A percentile compares a stretch with the other conserved stretches of the same genome.
Evolutionary conservation across 2,113 vertebrate species (phyloP).

Genomic region (Lagopus leucura): DNA sequence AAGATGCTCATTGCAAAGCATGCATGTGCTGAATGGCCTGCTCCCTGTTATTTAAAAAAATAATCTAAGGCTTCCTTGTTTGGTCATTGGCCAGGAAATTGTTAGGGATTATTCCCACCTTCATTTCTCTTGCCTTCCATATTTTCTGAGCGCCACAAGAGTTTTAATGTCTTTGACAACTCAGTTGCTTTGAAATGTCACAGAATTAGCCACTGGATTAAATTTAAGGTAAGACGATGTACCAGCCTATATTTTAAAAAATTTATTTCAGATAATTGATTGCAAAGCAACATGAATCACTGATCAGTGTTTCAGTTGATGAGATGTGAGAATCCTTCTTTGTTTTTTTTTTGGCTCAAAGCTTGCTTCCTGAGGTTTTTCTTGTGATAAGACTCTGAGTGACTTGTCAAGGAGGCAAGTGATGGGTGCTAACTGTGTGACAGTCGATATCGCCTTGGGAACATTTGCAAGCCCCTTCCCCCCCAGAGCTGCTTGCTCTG

Average conservation of each 20-base stretch:
- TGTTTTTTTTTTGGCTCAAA: too few species aligned
- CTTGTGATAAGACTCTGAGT: too few species aligned
- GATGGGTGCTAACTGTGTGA: too few species aligned
- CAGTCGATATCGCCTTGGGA: too few species aligned
- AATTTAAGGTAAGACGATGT: background rate
- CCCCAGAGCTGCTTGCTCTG: too few species aligned
- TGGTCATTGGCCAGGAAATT: background rate
- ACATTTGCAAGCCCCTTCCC: too few species aligned
- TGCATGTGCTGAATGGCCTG: background rate
- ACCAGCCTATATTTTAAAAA: background rate
- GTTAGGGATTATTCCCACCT: background rate
- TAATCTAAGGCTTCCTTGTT: background rate
- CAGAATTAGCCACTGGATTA: background rate
- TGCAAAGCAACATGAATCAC: background rate
- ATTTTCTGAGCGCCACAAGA: background rate
- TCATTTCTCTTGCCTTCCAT: background rate
- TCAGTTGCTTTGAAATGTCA: background rate
- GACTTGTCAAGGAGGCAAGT: too few species aligned
- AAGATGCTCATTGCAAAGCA: background rate
- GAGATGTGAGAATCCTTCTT: background rate
- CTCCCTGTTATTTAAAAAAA: background rate
- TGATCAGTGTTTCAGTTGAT: background rate
- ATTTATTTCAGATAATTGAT: background rate
- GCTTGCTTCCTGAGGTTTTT: too few species aligned
- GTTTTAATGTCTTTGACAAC: background rate